phyloP scores from a whole-genome alignment of 2,113 vertebrate species.

The Pelobates fuscus region DNA sequence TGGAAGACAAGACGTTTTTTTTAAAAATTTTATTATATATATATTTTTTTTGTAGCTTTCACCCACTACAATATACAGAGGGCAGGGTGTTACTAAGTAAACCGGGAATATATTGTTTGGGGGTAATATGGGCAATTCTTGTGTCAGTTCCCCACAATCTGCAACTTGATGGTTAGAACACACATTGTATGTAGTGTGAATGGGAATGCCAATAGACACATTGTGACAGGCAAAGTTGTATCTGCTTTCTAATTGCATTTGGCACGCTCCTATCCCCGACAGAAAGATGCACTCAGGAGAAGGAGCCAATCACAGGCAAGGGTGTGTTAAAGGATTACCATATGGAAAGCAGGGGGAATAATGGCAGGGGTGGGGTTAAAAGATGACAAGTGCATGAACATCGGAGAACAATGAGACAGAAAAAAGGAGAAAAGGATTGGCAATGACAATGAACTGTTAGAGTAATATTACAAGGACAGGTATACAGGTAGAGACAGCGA shows the following conservation, averaged over 20 bases:
- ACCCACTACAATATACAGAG: too few species aligned
- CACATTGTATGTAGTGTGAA: too few species aligned
- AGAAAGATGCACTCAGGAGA: conserved; percentile 6
- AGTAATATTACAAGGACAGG: not conserved
- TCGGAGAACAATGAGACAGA: not conserved
- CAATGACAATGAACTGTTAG: conserved; percentile 1
- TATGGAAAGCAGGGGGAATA: conserved; percentile 30
- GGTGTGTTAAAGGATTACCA: conserved; percentile 27
- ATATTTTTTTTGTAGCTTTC: too few species aligned
- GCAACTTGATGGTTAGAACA: too few species aligned
- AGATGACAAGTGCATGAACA: conserved; percentile 1
- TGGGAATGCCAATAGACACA: not conserved
- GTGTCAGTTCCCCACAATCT: too few species aligned
- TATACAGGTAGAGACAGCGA: too few species aligned
- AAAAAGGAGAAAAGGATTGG: conserved; percentile 7
- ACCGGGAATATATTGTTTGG: too few species aligned
- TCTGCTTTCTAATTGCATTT: not conserved
- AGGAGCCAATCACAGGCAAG: conserved; percentile 13
- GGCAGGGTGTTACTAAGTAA: too few species aligned
- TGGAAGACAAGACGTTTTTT: too few species aligned
- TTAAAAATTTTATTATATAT: too few species aligned
- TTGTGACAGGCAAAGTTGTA: not conserved
- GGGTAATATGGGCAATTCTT: too few species aligned
- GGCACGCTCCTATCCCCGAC: not conserved
- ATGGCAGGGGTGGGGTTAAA: conserved; percentile 13